Percentiles rank a stretch among this genome's conserved stretches.
These are phyloP conservation scores for Psittacara wagleri DNA, from an alignment of 2,113 vertebrate species.

Conservation along the genomic window DNA sequence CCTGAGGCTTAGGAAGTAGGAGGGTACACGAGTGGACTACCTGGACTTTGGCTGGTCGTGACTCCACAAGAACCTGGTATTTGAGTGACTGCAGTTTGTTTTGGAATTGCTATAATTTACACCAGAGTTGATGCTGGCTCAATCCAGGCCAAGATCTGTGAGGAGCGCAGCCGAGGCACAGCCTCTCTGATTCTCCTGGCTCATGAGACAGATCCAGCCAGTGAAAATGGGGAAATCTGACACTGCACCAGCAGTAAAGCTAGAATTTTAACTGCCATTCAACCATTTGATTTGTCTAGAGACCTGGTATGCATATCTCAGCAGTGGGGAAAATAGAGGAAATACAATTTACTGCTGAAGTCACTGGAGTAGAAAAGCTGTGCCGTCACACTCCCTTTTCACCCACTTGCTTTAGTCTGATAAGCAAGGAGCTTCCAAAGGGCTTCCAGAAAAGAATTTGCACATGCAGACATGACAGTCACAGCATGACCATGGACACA, in stretches of 20 bases:
- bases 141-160: background rate
- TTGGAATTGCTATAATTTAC: background rate
- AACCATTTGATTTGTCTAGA: background rate
- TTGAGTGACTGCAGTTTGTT: background rate
- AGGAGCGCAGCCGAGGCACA: background rate
- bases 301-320: background rate
- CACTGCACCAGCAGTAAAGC: background rate
- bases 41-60: background rate
- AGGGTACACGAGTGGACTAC: fast-evolving
- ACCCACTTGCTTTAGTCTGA: background rate
- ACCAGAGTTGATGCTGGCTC: background rate
- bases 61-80: background rate
- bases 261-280: background rate
- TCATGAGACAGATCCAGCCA: background rate
- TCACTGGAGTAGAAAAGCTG: background rate
- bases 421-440: background rate
- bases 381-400: fast-evolving
- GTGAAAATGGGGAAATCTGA: background rate
- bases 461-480: fast-evolving
- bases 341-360: background rate
- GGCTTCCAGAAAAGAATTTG: fast-evolving
- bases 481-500: background rate
- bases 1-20: background rate
- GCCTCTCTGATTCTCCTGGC: background rate
- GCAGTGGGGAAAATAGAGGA: background rate